A percentile compares a stretch with the other conserved stretches of the same genome.
These are phyloP conservation scores for Mormyrus lacerda DNA, from an alignment of 2,113 vertebrate genomes.

Conservation along the genomic window DNA sequence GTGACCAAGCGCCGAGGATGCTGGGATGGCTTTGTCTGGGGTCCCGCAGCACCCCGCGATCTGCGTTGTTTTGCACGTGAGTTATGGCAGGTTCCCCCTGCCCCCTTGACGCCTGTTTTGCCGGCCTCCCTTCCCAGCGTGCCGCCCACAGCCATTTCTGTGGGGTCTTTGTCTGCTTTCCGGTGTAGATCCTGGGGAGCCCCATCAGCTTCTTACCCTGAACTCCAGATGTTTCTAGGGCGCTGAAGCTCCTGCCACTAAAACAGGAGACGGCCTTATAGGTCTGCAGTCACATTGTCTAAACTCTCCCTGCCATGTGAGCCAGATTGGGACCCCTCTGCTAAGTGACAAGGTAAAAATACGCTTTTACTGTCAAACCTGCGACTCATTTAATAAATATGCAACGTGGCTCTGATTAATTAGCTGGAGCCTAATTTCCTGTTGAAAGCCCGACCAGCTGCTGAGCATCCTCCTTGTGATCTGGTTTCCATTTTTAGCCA, in stretches of 20 bases:
- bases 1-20: background rate
- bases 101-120: slow-evolving; percentile 31
- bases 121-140: slow-evolving; percentile 34
- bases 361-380: background rate
- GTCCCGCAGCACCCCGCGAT: slow-evolving; percentile 18
- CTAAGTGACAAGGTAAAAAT: background rate
- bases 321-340: background rate
- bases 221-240: slow-evolving; percentile 39
- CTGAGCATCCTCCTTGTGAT: background rate
- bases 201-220: slow-evolving; percentile 20
- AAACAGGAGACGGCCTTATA: background rate
- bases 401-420: background rate
- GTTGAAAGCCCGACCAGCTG: background rate
- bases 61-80: slow-evolving; percentile 37
- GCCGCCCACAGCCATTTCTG: slow-evolving; percentile 36
- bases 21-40: slow-evolving; percentile 13
- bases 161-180: slow-evolving; percentile 38
- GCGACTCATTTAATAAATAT: background rate
- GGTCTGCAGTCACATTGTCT: background rate
- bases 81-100: slow-evolving; percentile 33
- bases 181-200: slow-evolving; percentile 25
- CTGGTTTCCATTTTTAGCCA: background rate
- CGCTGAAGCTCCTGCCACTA: background rate
- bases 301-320: background rate
- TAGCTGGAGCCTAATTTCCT: background rate